Percentiles rank a stretch among this genome's conserved stretches.
These are phyloP conservation scores for Syngnathus rostellatus DNA, from an alignment of 2,797 vertebrate species.

Conservation along the genomic window DNA sequence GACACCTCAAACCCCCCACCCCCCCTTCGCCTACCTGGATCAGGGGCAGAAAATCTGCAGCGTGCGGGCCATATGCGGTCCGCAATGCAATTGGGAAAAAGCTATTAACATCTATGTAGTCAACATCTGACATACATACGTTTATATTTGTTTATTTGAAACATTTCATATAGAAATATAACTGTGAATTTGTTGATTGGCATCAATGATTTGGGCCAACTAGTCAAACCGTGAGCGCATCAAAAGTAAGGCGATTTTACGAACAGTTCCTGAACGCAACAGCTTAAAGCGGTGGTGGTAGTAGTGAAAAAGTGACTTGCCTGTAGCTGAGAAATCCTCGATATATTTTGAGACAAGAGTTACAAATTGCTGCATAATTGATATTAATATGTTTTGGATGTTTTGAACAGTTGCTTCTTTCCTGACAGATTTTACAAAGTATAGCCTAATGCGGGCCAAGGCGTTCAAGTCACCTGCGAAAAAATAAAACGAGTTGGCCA, in stretches of 20 bases:
- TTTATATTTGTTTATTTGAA: too few species aligned
- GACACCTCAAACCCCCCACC: not conserved
- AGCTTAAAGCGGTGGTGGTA: not conserved
- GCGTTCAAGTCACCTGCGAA: not conserved
- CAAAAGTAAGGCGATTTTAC: not conserved
- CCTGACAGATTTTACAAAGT: not conserved
- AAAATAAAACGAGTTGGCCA: not conserved
- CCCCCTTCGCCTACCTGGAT: constrained; percentile 5
- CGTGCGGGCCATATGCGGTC: not conserved
- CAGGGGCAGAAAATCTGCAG: not conserved
- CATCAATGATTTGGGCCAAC: not conserved
- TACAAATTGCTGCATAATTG: not conserved
- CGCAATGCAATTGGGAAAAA: not conserved
- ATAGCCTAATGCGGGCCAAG: too few species aligned
- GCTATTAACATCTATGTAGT: not conserved
- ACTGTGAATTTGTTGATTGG: not conserved
- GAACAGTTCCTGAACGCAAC: constrained; percentile 36
- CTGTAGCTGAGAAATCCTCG: not conserved
- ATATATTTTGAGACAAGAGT: not conserved
- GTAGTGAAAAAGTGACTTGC: not conserved
- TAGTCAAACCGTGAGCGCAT: not conserved
- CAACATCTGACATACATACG: not conserved
- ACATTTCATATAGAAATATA: not conserved
- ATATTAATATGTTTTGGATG: not conserved
- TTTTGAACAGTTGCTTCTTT: not conserved